phyloP scores from a whole-genome alignment of 2,888 invertebrate genomes.

The Nowickia ferox region DNA sequence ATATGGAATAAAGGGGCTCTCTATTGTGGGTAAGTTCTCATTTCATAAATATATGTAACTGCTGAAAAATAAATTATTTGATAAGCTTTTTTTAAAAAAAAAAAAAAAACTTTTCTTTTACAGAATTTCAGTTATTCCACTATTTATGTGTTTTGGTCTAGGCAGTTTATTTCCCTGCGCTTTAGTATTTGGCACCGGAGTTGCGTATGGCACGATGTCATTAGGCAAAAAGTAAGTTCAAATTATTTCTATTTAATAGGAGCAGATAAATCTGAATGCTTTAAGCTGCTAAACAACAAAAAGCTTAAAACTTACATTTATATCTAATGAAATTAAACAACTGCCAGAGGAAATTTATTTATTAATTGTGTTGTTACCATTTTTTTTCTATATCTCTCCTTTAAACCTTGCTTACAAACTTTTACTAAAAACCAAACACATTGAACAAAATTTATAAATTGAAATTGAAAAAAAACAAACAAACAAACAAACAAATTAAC shows the following conservation, averaged over 20 bases:
- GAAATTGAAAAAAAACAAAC: constrained; percentile 5
- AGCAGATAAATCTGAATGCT: constrained; percentile 7
- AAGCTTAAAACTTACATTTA: constrained; percentile 15
- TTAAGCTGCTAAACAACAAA: constrained; percentile 23
- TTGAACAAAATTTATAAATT: constrained; percentile 72
- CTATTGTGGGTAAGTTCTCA: constrained; percentile 91
- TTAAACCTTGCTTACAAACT: constrained; percentile 57
- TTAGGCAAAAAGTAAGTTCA: constrained; percentile 95
- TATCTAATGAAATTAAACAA: neutral
- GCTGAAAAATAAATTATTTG: constrained; percentile 6
- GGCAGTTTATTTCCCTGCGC: constrained; percentile 94
- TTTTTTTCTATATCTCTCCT: constrained; percentile 71
- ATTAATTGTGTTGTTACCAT: constrained; percentile 75
- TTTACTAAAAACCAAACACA: constrained; percentile 53
- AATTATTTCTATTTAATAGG: constrained; percentile 4
- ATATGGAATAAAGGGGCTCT: constrained; percentile 94
- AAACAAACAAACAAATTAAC: constrained; percentile 21
- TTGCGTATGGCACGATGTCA: constrained; percentile 96
- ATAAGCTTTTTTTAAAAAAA: neutral
- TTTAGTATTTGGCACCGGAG: constrained; percentile 93
- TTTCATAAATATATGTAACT: neutral
- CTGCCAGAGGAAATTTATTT: constrained; percentile 66
- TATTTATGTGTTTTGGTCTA: constrained; percentile 90
- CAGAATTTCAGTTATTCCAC: constrained; percentile 91
- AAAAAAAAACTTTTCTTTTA: constrained; percentile 27